Evolutionary conservation across 2,888 invertebrate species (phyloP).

Genomic region (Nomada lathburiana): DNA sequence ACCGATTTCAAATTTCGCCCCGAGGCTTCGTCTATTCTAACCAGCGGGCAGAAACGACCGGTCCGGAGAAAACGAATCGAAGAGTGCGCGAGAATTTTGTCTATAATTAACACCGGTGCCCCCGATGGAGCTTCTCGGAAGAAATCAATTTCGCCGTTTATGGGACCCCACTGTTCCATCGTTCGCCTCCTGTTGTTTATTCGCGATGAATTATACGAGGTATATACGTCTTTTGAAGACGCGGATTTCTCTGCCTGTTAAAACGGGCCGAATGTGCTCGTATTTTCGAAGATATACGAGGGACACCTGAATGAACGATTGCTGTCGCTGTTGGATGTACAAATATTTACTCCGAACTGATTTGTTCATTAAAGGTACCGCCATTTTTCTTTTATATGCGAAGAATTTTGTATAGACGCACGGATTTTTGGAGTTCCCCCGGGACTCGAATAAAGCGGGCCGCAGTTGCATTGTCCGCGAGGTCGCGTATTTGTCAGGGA

Average conservation of each 20-base stretch:
- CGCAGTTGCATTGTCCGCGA: neutral
- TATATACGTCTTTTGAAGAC: conserved; percentile 11
- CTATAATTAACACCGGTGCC: conserved; percentile 53
- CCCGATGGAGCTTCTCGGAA: conserved; percentile 50
- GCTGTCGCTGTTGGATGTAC: neutral
- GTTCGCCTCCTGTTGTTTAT: conserved; percentile 37
- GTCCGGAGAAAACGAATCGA: conserved; percentile 24
- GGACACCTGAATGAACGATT: neutral
- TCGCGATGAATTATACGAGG: conserved; percentile 53
- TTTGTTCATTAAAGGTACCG: neutral
- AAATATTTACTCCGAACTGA: no score
- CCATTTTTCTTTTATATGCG: neutral
- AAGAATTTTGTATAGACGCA: neutral
- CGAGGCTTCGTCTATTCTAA: conserved; percentile 20
- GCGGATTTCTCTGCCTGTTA: conserved; percentile 15
- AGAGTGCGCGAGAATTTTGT: conserved; percentile 35
- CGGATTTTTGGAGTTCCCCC: neutral
- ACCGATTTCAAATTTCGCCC: conserved; percentile 49
- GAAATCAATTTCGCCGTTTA: conserved; percentile 57
- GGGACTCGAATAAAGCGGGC: no score
- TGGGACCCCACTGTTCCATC: conserved; percentile 13
- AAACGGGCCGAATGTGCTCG: neutral
- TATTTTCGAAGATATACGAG: conserved; percentile 23
- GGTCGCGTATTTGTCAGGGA: neutral
- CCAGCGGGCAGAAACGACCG: neutral